Evolutionary conservation across 2,888 invertebrate genomes (phyloP).

Genomic region (Eupithecia subumbrata): DNA sequence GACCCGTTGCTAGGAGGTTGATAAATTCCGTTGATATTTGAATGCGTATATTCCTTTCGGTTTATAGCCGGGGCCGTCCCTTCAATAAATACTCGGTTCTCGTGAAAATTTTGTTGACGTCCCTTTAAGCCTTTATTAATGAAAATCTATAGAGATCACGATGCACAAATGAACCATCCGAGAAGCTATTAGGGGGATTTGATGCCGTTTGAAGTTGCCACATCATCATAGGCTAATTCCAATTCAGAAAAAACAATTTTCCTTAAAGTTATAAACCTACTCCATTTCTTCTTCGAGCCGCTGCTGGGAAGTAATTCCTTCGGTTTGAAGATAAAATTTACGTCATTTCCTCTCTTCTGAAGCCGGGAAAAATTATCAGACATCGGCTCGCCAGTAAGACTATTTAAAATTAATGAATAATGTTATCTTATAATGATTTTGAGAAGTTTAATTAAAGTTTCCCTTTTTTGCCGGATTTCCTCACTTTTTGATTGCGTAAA

Average conservation of each 20-base stretch:
- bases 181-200: conserved; percentile 56
- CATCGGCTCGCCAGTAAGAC: conserved; percentile 73
- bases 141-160: conserved; percentile 56
- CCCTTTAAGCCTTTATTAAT: conserved; percentile 67
- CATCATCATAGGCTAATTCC: conserved; percentile 71
- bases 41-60: conserved; percentile 77
- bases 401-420: conserved; percentile 84
- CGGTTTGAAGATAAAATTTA: conserved; percentile 79
- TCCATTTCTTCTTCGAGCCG: conserved; percentile 76
- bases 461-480: conserved; percentile 61
- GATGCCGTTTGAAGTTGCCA: conserved; percentile 68
- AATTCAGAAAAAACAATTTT: conserved; percentile 75
- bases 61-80: conserved; percentile 59
- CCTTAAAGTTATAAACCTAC: conserved; percentile 77
- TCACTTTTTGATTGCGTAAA: conserved; percentile 75
- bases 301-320: conserved; percentile 78
- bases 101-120: conserved; percentile 62
- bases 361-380: conserved; percentile 79
- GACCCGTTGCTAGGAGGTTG: conserved; percentile 74
- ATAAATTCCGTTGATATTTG: conserved; percentile 82
- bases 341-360: conserved; percentile 78
- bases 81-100: conserved; percentile 68
- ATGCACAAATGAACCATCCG: conserved; percentile 49
- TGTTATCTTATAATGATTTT: conserved; percentile 82
- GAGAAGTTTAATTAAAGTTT: conserved; percentile 82